Base-by-base conservation (phyloP, 2,888 invertebrate species). In the Laothoe populi region DNA sequence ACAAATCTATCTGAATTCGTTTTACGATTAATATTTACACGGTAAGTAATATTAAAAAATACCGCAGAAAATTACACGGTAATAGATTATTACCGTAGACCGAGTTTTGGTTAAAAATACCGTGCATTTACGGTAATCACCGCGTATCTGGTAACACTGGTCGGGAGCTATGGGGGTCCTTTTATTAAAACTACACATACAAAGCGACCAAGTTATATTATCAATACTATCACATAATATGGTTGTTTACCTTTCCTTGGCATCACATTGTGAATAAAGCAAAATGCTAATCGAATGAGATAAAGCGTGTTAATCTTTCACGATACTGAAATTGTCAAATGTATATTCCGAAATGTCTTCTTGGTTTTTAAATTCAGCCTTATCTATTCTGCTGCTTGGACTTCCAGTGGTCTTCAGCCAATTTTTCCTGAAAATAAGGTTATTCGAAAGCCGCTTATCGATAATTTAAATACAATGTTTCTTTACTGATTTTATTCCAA, bases 371-470 rank as follows among this genome's bases (percentile, higher is more conserved):
- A 97, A 97, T 66, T 95, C 95, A 0, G 94, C 95, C 80, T 94
- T 96, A 8, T 96, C 96, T 69, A 97, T 96, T 68, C 90, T 90
- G 53, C 96, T 96, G 68, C 94, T 93, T 0, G 97, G 97, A 81
- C 97, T 97, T 46, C 97, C 97, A 4, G 93, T 95, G 35, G 90
- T 91, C 72, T 94, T 91, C 60, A 97, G 68, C 93, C 93, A 93
- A 38, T 84, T 75, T 78, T 88, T 87, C 93, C 94, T 94, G 83
- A 75, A 84, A 68, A 49, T 53, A 61, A 53, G 19, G 19, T 53
- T 35, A 53, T 53, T 19, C 19, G 53, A 53, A 53, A 53, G 53
- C 31, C 35, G 19, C 53, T 16, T 31, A 19, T 53, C 35, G 23
- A 38, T 7, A 38, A 13, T 19, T 31, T 16, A 60, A 23, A n/a